Evolutionary conservation across 2,888 invertebrate genomes (phyloP).

Genomic region (Plusia festucae): DNA sequence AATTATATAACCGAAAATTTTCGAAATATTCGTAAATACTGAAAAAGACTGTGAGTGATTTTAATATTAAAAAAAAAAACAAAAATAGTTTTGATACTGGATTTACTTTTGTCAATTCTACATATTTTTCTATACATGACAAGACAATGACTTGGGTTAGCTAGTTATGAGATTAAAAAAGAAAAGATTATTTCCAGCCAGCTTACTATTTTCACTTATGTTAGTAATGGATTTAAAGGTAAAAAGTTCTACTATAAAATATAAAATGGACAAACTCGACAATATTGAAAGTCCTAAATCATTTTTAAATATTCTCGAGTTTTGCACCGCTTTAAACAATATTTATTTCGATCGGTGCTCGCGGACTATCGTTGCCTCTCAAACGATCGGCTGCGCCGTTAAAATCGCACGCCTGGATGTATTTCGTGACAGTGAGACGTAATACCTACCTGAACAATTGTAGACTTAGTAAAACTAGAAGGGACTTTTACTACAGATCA

Average conservation of each 20-base stretch:
- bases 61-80: no score
- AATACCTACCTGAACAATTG: slow-evolving; percentile 62
- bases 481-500: neutral
- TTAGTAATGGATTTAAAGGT: neutral
- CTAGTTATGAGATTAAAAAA: no score
- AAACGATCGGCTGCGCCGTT: slow-evolving; percentile 61
- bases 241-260: neutral
- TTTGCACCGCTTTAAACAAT: slow-evolving; percentile 31
- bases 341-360: slow-evolving; percentile 41
- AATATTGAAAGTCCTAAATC: no score
- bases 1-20: no score
- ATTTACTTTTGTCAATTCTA: no score
- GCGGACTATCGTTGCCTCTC: slow-evolving; percentile 36
- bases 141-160: no score
- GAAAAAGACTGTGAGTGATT: no score
- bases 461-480: slow-evolving; percentile 44
- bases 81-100: no score
- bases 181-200: no score
- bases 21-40: no score
- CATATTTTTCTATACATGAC: no score
- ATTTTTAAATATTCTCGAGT: slow-evolving; percentile 13
- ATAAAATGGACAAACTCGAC: neutral
- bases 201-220: no score
- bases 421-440: slow-evolving; percentile 72
- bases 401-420: slow-evolving; percentile 77